These are phyloP conservation scores for Neria commutata DNA, from an alignment of 2,888 invertebrate species.

Conservation along the genomic window DNA sequence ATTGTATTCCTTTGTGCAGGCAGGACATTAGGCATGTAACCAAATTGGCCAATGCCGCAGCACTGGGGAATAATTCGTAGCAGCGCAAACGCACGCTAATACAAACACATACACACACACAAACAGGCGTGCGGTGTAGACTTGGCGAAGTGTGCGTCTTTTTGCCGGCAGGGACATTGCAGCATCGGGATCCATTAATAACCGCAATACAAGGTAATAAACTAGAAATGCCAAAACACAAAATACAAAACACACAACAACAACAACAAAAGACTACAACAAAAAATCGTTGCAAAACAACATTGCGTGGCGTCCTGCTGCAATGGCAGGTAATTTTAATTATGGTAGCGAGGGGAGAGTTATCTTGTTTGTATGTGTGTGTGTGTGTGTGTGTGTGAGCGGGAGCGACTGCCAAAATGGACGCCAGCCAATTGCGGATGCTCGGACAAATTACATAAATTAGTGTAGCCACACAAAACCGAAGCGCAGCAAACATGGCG, in stretches of 20 bases:
- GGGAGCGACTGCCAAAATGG: constrained; percentile 30
- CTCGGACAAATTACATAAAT: constrained; percentile 7
- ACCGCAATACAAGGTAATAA: constrained; percentile 51
- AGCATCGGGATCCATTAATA: constrained; percentile 31
- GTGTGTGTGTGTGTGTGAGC: no score
- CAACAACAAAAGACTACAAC: constrained; percentile 5
- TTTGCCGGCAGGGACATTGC: constrained; percentile 18
- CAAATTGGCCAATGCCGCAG: no score
- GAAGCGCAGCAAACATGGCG: constrained; percentile 10
- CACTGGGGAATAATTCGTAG: no score
- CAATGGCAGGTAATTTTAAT: constrained; percentile 48
- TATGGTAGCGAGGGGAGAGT: constrained; percentile 48
- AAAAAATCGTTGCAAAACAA: not conserved
- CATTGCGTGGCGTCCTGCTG: constrained; percentile 38
- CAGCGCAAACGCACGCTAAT: no score
- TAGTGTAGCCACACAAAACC: not conserved
- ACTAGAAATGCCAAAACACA: constrained; percentile 40
- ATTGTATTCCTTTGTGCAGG: no score
- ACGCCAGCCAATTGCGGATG: constrained; percentile 42
- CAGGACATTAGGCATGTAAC: no score
- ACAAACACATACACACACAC: constrained; percentile 3
- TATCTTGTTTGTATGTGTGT: no score
- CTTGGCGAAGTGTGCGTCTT: not conserved
- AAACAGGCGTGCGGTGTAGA: constrained; percentile 25
- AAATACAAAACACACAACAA: constrained; percentile 36